Evolutionary conservation across 2,888 invertebrate species (phyloP).

Genomic region (Epirrhoe alternata): DNA sequence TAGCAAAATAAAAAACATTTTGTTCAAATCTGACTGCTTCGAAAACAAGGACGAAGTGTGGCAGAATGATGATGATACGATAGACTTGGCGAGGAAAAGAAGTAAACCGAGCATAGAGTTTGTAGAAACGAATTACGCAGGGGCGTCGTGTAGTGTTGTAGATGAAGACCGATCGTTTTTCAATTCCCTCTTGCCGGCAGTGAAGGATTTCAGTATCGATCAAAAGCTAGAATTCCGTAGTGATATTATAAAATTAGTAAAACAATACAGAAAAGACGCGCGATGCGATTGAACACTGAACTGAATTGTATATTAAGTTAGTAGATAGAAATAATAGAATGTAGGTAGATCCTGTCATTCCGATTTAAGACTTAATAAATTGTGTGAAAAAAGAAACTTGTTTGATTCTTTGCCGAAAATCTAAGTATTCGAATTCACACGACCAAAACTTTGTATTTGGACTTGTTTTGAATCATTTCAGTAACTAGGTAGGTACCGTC

Average conservation of each 20-base stretch:
- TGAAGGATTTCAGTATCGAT: constrained; percentile 68
- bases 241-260: constrained; percentile 65
- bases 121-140: constrained; percentile 58
- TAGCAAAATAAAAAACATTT: constrained; percentile 49
- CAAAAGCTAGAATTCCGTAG: constrained; percentile 72
- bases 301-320: constrained; percentile 36
- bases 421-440: too few species aligned
- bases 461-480: too few species aligned
- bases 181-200: constrained; percentile 70
- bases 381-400: constrained; percentile 10
- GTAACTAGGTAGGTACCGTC: too few species aligned
- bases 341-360: constrained; percentile 43
- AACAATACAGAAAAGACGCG: constrained; percentile 57
- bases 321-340: constrained; percentile 24
- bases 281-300: constrained; percentile 18
- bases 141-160: constrained; percentile 50
- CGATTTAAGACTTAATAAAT: constrained; percentile 38
- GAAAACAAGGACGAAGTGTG: constrained; percentile 51
- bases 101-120: constrained; percentile 57
- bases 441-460: too few species aligned
- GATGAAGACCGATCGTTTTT: constrained; percentile 75
- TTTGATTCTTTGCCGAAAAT: too few species aligned
- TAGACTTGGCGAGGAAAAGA: constrained; percentile 57
- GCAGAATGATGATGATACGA: constrained; percentile 53
- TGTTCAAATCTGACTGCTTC: constrained; percentile 44